phyloP scores from a whole-genome alignment of 2,113 vertebrate genomes.

The Tenebrosternarchus preto region DNA sequence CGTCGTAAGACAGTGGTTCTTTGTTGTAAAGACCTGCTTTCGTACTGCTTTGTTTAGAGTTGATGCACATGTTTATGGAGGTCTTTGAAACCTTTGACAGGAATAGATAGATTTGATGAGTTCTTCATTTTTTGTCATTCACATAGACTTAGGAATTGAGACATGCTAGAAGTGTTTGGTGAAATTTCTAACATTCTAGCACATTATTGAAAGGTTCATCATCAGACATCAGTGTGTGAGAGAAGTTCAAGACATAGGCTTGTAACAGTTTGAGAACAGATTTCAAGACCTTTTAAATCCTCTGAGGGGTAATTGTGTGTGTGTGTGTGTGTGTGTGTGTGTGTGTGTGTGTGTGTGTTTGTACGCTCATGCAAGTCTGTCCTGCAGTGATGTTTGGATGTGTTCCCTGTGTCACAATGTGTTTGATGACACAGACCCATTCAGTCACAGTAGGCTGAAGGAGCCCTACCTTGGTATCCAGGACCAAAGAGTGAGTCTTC shows the following conservation, averaged over 20 bases:
- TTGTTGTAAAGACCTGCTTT: not conserved
- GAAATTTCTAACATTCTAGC: not conserved
- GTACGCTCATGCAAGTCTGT: not conserved
- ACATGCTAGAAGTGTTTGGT: not conserved
- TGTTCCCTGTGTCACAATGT: slow-evolving; percentile 62
- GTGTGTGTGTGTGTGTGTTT: not conserved
- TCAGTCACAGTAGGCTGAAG: slow-evolving; percentile 32
- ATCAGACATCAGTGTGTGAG: not conserved
- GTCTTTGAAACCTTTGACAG: not conserved
- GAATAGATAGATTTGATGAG: not conserved
- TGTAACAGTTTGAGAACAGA: not conserved
- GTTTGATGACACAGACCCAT: slow-evolving; percentile 47
- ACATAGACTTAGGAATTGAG: not conserved
- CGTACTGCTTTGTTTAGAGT: not conserved
- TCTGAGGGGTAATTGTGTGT: not conserved
- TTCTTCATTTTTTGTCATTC: not conserved
- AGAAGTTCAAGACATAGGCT: not conserved
- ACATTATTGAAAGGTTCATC: not conserved
- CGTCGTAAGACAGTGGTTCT: slow-evolving; percentile 33
- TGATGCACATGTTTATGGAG: not conserved
- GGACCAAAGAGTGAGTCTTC: slow-evolving; percentile 58
- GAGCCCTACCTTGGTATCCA: slow-evolving; percentile 50
- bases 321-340: not conserved
- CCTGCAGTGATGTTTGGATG: slow-evolving; percentile 48
- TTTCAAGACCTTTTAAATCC: not conserved